Evolutionary conservation across 2,888 invertebrate genomes (phyloP).

Genomic region (Epirrhoe tristata): DNA sequence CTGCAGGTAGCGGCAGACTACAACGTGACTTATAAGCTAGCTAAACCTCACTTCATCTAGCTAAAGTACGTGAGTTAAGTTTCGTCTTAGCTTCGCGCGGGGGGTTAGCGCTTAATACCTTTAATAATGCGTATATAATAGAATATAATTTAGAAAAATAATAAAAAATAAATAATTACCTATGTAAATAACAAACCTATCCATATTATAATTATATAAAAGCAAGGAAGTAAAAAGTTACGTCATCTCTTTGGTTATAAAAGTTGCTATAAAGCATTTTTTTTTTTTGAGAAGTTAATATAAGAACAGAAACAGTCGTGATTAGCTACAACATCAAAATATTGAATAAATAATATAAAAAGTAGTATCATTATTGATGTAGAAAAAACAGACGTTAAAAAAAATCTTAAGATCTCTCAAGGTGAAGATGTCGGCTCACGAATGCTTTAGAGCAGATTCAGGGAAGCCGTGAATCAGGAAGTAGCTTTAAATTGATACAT

Average conservation of each 20-base stretch:
- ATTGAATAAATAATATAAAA: slow-evolving; percentile 77
- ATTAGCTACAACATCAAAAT: slow-evolving; percentile 73
- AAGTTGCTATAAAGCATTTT: slow-evolving; percentile 59
- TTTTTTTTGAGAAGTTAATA: slow-evolving; percentile 53
- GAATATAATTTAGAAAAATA: slow-evolving; percentile 19
- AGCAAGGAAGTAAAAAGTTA: slow-evolving; percentile 66
- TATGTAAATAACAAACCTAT: slow-evolving; percentile 28
- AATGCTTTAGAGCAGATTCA: slow-evolving; percentile 71
- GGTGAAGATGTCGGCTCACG: slow-evolving; percentile 78
- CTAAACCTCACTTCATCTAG: too few species aligned
- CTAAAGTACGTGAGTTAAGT: too few species aligned
- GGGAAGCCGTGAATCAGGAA: slow-evolving; percentile 78
- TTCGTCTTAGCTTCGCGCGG: too few species aligned
- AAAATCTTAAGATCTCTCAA: slow-evolving; percentile 75
- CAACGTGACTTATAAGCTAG: too few species aligned
- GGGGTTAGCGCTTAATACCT: background rate
- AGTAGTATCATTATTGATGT: slow-evolving; percentile 72
- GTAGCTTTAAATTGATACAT: slow-evolving; percentile 60
- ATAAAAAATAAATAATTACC: too few species aligned
- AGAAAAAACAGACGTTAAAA: slow-evolving; percentile 72
- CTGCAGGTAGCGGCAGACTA: too few species aligned
- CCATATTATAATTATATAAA: slow-evolving; percentile 53
- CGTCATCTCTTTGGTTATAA: slow-evolving; percentile 65
- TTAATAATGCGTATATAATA: slow-evolving; percentile 34
- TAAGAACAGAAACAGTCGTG: slow-evolving; percentile 72